Evolutionary conservation across 2,797 vertebrate genomes (phyloP).

Genomic region (Mustela erminea): DNA sequence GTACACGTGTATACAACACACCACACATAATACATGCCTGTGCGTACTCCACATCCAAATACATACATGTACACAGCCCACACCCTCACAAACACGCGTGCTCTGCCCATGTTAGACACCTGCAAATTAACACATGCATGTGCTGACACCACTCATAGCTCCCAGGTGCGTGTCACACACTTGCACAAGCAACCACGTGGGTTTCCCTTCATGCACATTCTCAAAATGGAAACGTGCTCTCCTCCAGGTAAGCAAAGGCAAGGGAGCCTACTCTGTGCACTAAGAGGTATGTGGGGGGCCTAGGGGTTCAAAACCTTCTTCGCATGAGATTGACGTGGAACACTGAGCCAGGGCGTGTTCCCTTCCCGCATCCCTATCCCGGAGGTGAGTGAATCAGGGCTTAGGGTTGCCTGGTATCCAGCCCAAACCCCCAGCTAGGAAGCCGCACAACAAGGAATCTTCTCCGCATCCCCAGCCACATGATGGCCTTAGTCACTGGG

Average conservation of each 20-base stretch:
- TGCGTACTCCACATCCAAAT: too few relatives aligned
- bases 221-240: background rate
- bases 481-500: accelerated
- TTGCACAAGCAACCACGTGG: accelerated
- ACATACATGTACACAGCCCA: accelerated
- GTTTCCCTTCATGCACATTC: background rate
- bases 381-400: background rate
- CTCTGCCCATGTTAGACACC: too few relatives aligned
- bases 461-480: too few relatives aligned
- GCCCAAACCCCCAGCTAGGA: too few relatives aligned
- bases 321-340: accelerated
- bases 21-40: too few relatives aligned
- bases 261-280: background rate
- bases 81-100: too few relatives aligned
- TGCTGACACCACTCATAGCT: too few relatives aligned
- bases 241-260: too few relatives aligned
- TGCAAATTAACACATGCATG: background rate
- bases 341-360: too few relatives aligned
- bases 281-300: accelerated
- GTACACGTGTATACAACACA: background rate
- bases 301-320: accelerated
- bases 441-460: background rate
- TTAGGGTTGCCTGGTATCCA: background rate
- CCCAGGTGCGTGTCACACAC: too few relatives aligned
- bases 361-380: background rate